Percentiles rank a stretch among this genome's conserved stretches.
These are phyloP conservation scores for Scomber colias DNA, from an alignment of 2,113 vertebrate genomes.

Conservation along the genomic window DNA sequence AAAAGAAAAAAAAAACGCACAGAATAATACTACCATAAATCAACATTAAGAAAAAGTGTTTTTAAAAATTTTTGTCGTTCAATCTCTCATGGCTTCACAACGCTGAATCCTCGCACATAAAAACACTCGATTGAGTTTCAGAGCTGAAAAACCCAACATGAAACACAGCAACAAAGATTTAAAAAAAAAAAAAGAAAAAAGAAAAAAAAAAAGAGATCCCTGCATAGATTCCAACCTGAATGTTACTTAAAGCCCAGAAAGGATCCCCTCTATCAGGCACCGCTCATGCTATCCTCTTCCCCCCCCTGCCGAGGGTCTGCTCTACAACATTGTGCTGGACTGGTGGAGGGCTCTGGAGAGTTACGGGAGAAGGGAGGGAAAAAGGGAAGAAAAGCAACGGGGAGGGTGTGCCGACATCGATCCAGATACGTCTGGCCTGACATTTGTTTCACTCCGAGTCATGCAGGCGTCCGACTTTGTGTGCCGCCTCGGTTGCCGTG, in stretches of 20 bases:
- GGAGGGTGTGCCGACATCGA: slow-evolving; percentile 29
- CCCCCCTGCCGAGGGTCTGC: slow-evolving; percentile 35
- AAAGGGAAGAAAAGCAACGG: slow-evolving; percentile 25
- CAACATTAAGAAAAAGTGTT: slow-evolving; percentile 40
- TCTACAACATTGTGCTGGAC: slow-evolving; percentile 21
- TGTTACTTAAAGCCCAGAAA: slow-evolving; percentile 48
- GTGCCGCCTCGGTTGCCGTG: slow-evolving; percentile 51
- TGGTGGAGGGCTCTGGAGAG: slow-evolving; percentile 23
- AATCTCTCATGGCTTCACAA: slow-evolving; percentile 73
- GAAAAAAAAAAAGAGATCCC: slow-evolving; percentile 54
- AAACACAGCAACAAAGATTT: slow-evolving; percentile 15
- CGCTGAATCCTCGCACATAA: slow-evolving; percentile 36
- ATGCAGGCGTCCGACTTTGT: slow-evolving; percentile 41
- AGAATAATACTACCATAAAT: slow-evolving; percentile 31
- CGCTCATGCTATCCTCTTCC: slow-evolving; percentile 21
- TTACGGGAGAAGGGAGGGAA: neutral
- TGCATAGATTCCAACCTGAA: slow-evolving; percentile 70
- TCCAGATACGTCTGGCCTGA: slow-evolving; percentile 37
- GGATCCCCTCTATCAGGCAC: slow-evolving; percentile 21
- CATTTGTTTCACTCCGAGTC: slow-evolving; percentile 51
- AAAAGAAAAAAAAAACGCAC: slow-evolving; percentile 14
- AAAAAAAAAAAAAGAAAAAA: slow-evolving; percentile 3
- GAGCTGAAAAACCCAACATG: slow-evolving; percentile 44
- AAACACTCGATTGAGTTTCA: slow-evolving; percentile 30
- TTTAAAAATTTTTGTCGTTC: slow-evolving; percentile 25